These are phyloP conservation scores for Acleris laterana DNA, from an alignment of 2,888 invertebrate genomes.

Conservation along the genomic window DNA sequence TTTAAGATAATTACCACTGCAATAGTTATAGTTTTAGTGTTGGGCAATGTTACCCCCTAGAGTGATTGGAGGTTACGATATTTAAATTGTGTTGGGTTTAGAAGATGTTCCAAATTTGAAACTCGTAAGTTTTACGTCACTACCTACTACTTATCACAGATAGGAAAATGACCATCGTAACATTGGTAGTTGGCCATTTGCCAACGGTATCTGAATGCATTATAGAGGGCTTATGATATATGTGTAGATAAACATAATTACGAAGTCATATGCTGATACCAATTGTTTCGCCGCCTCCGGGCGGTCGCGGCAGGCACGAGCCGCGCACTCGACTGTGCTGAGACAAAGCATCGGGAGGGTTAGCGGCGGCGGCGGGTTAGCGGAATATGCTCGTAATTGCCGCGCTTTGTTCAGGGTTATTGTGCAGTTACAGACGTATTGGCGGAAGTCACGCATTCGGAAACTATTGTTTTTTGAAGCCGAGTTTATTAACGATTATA, in stretches of 20 bases:
- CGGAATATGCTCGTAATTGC: conserved; percentile 28
- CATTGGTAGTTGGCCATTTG: no score
- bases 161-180: no score
- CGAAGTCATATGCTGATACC: background rate
- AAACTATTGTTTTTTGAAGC: conserved; percentile 3
- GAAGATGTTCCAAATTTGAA: no score
- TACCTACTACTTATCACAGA: no score
- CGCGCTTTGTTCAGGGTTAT: conserved; percentile 11
- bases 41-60: no score
- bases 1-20: no score
- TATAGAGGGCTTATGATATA: no score
- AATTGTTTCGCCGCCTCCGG: conserved; percentile 2
- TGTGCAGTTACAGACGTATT: conserved; percentile 19
- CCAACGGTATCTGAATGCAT: no score
- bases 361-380: conserved; percentile 2
- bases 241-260: conserved; percentile 6
- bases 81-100: no score
- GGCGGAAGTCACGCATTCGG: conserved; percentile 1
- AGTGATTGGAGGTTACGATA: no score
- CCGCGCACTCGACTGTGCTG: conserved; percentile 6
- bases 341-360: conserved; percentile 24
- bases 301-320: background rate
- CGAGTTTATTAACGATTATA: background rate
- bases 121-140: no score
- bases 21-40: no score